phyloP scores from a whole-genome alignment of 2,113 vertebrate species.

The Microcebus lehilahytsara region DNA sequence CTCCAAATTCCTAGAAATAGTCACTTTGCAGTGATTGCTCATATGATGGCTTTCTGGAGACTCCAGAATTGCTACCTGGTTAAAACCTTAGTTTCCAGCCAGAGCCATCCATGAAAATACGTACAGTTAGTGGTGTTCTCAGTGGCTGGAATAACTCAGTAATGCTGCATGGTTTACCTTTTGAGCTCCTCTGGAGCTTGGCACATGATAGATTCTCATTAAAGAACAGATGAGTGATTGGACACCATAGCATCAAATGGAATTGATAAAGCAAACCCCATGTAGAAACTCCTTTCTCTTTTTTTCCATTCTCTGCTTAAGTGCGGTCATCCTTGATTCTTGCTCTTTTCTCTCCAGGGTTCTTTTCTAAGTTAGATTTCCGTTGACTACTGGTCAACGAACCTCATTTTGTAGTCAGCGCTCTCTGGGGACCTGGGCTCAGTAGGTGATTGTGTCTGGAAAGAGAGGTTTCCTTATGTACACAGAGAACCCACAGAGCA shows the following conservation, averaged over 20 bases:
- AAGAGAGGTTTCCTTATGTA: background rate
- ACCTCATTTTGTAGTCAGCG: background rate
- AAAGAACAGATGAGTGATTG: background rate
- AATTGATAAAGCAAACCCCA: too few species aligned
- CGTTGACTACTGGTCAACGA: background rate
- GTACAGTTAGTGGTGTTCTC: background rate
- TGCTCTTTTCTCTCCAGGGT: background rate
- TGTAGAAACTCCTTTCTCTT: background rate
- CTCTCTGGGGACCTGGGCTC: background rate
- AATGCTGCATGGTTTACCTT: background rate
- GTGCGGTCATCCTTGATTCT: background rate
- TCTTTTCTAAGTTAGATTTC: background rate
- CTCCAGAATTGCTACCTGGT: background rate
- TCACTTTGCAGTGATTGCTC: background rate
- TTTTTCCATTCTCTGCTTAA: background rate
- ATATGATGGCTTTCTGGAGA: background rate
- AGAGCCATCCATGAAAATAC: background rate
- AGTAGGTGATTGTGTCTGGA: background rate
- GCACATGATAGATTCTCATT: background rate
- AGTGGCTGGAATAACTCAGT: background rate
- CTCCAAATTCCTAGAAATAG: constrained; percentile 16
- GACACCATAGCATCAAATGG: background rate
- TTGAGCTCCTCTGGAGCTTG: background rate
- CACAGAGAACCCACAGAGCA: background rate
- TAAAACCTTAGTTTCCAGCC: background rate